Evolutionary conservation across 2,797 vertebrate species (phyloP), one percentile per base, ranked within the genome.

Genomic region (Sebastes iracundus): DNA sequence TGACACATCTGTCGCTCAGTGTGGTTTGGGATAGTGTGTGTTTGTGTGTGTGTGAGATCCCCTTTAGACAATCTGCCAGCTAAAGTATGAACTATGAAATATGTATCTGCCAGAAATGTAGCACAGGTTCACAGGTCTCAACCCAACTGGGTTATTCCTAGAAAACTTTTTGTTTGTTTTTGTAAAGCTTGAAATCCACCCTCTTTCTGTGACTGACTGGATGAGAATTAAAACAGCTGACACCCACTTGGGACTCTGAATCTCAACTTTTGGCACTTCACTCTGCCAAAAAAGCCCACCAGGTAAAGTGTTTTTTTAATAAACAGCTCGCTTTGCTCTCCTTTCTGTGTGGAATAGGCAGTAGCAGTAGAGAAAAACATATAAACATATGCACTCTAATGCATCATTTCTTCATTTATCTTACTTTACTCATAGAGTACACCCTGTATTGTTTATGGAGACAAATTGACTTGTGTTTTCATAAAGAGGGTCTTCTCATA

Each of bases 401-500:
- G 53, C 33, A 80, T 78, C 2, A 38, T 74, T 62, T 60, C 52
- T 71, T 72, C n/a, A 87, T 83, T 83, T 33, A 79, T 85, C 80
- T 64, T 64, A 56, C 56, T 84, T 89, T 75, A 22, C 63, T 62
- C 11, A 13, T 10, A 35, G 12, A 69, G 62, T 16, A 35, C 66
- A 76, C 13, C 9, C 9, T 42, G 7, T 6, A 72, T 68, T 86
- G 75, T 78, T 86, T 82, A 87, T 79, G 38, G 69, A 89, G 80
- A 90, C 73, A 85, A 83, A 89, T 68, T 68, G 63, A 73, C 58
- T 87, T 64, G 27, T 58, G 56, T 33, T 81, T 83, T 49, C 18
- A 49, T 49, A 49, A 53, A 53, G 49, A 22, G 49, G 20, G 7
- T 10, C 6, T 22, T 69, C 75, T 87, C 73, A 80, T 86, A 83